phyloP scores from a whole-genome alignment of 1,140 invertebrate genomes.

The Drosophila insularis region DNA sequence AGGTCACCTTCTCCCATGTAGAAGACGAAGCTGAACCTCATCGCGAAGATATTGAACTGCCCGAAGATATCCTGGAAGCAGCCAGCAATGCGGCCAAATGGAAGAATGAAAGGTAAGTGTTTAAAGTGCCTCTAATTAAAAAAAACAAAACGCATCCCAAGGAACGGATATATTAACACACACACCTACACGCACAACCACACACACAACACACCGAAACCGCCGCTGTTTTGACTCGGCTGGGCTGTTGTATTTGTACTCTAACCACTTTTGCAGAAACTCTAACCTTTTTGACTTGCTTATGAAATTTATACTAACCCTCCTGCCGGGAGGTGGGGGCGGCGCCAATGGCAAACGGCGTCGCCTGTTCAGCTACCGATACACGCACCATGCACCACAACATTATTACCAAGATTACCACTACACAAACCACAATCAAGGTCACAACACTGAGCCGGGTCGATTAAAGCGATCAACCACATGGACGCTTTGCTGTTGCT shows the following conservation, averaged over 20 bases:
- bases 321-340: slow-evolving; percentile 50
- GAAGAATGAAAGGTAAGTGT: slow-evolving; percentile 70
- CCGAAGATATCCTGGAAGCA: slow-evolving; percentile 69
- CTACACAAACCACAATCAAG: slow-evolving; percentile 57
- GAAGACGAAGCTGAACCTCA: slow-evolving; percentile 81
- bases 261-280: slow-evolving; percentile 69
- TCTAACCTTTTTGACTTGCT: slow-evolving; percentile 70
- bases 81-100: slow-evolving; percentile 55
- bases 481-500: slow-evolving; percentile 68
- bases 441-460: slow-evolving; percentile 21
- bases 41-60: slow-evolving; percentile 75
- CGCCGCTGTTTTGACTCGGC: slow-evolving; percentile 17
- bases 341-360: slow-evolving; percentile 31
- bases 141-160: not conserved
- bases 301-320: slow-evolving; percentile 81
- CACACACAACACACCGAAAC: slow-evolving; percentile 4
- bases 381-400: slow-evolving; percentile 42
- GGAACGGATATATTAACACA: slow-evolving; percentile 10
- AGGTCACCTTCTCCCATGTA: slow-evolving; percentile 81
- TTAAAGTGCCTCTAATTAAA: slow-evolving; percentile 2
- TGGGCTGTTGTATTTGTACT: slow-evolving; percentile 20
- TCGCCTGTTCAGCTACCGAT: slow-evolving; percentile 22
- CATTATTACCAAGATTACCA: slow-evolving; percentile 59
- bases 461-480: slow-evolving; percentile 34
- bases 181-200: not conserved